These are phyloP conservation scores for Araneus ventricosus DNA, from an alignment of 1,140 invertebrate species.

Conservation along the genomic window DNA sequence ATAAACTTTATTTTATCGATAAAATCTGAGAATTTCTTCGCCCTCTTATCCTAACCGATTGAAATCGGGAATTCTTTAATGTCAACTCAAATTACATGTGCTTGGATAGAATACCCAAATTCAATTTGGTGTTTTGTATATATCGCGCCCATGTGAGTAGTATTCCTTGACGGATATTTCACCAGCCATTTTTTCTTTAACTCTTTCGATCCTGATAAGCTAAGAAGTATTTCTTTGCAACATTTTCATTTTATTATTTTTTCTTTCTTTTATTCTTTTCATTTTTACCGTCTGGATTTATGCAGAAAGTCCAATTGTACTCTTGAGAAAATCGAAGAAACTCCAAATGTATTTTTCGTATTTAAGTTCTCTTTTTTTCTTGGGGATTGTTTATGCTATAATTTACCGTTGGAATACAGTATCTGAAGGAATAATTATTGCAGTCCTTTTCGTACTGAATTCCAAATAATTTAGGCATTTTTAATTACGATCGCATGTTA, in stretches of 20 bases:
- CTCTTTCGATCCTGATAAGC: constrained; percentile 36
- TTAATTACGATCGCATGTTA: too few species aligned
- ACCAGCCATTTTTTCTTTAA: constrained; percentile 29
- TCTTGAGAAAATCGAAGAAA: constrained; percentile 20
- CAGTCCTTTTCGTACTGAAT: too few species aligned
- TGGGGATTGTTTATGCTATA: background rate
- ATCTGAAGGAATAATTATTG: background rate
- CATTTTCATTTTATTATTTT: background rate
- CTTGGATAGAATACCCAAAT: constrained; percentile 51
- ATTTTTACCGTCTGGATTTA: constrained; percentile 15
- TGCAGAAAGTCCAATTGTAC: constrained; percentile 24
- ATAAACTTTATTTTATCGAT: constrained; percentile 51
- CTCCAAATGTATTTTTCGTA: background rate
- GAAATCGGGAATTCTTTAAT: constrained; percentile 63
- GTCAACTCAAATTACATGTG: constrained; percentile 67
- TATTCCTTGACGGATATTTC: constrained; percentile 44
- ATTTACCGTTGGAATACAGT: background rate
- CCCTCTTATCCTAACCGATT: constrained; percentile 42
- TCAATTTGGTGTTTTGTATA: constrained; percentile 63
- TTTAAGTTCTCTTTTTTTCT: background rate
- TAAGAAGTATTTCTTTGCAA: constrained; percentile 25
- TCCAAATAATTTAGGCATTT: background rate
- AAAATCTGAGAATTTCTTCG: constrained; percentile 44
- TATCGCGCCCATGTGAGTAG: constrained; percentile 48
- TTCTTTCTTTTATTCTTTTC: background rate